Evolutionary conservation across 1,140 invertebrate species (phyloP), one percentile per base, ranked within the genome.

Genomic region (Melipona quadrifasciata): DNA sequence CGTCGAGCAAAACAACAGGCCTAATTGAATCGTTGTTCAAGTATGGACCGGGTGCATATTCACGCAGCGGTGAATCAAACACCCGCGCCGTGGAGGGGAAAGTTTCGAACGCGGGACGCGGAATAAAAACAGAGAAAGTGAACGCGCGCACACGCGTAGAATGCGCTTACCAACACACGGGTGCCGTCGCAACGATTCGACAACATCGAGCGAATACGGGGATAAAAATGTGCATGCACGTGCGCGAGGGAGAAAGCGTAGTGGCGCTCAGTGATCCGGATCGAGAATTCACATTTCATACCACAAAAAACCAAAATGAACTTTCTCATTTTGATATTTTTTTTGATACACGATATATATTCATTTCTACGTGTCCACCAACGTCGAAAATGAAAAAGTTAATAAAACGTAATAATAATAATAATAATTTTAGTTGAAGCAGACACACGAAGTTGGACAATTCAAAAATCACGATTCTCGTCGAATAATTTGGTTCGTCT

Each of bases 1-100:
- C 27, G 34, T 11, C 64, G 55, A 51, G 27, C 34, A 78, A 77
- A 83, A 83, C 74, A 47, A 70, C 81, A 58, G 39, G 27, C 19
- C 39, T 83, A 83, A 83, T 77, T 58, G 81, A 83, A 83, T 77
- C 81, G 65, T 70, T 83, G 70, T 83, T 83, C 74, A 78, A 75
- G 73, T 75, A 75, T n/a, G n/a, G 73, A 16, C 39, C 27, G 51
- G 27, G 58, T 75, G 31, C 51, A 75, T 58, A 75, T 75, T 58
- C 53, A 75, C 53, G 64, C 55, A n/a, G 47, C 24, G 17, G 31
- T 21, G 39, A 47, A 82, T 75, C 72, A 67, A 47, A 82, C 80
- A 75, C 58, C 71, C 71, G 21, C 16, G 31, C 24, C 27, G 31
- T 12, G 58, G 65, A 55, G 19, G 71, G 65, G 68, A 65, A 75